Evolutionary conservation across 2,113 vertebrate species (phyloP).

Genomic region (Halcyon senegalensis): DNA sequence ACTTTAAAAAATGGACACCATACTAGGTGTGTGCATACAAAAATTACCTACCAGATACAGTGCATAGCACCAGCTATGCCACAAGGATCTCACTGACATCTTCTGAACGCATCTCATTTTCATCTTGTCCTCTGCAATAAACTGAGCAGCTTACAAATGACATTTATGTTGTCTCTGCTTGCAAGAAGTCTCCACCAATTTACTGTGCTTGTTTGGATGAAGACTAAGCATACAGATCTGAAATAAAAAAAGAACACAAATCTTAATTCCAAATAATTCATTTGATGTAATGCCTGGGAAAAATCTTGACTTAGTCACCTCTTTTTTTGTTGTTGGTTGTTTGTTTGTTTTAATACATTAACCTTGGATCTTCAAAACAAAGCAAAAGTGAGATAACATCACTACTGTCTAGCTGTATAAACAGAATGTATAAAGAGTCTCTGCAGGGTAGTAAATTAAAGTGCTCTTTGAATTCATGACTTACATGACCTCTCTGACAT

Average conservation of each 20-base stretch:
- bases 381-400: constrained; percentile 38
- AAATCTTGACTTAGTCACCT: neutral
- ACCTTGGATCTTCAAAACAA: constrained; percentile 37
- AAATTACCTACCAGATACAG: neutral
- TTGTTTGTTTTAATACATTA: constrained; percentile 28
- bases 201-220: neutral
- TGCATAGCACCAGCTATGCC: neutral
- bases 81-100: neutral
- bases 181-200: neutral
- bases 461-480: neutral
- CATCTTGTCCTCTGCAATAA: neutral
- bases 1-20: neutral
- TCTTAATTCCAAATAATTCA: neutral
- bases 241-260: neutral
- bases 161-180: neutral
- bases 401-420: constrained; percentile 40
- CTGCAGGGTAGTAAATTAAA: constrained; percentile 11
- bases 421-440: constrained; percentile 31
- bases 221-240: neutral
- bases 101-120: neutral
- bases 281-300: neutral
- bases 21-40: neutral
- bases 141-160: neutral
- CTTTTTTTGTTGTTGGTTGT: neutral
- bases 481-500: constrained; percentile 31